Percentiles rank a stretch among this genome's conserved stretches.
Conservation (phyloP, 2,797 vertebrate species). For the Halcyon chelicuti region DNA sequence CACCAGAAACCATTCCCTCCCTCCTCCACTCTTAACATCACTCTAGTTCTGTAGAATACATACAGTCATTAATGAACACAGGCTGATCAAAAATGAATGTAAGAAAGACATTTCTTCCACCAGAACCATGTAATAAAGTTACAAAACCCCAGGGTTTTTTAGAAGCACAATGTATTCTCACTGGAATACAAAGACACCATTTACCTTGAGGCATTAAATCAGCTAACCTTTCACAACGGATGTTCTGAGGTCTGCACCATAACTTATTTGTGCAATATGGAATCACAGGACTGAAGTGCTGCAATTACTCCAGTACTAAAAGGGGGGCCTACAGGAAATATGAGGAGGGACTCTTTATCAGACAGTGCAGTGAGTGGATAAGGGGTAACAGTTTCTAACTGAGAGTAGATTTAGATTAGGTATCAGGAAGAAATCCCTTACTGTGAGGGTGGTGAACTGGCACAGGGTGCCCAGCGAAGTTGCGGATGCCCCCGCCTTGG, state of each 20-base stretch:
- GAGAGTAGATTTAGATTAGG: not conserved
- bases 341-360: not conserved
- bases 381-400: not conserved
- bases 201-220: not conserved
- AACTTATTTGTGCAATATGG: not conserved
- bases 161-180: not conserved
- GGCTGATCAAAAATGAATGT: not conserved
- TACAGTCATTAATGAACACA: not conserved
- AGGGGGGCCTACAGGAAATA: not conserved
- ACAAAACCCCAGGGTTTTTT: not conserved
- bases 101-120: not conserved
- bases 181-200: not conserved
- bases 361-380: not conserved
- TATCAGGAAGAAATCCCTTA: not conserved
- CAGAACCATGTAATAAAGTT: not conserved
- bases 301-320: not conserved
- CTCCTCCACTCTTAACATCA: not conserved
- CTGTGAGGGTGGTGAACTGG: not conserved
- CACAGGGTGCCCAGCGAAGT: not conserved
- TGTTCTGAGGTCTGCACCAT: not conserved
- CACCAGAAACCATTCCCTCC: not conserved
- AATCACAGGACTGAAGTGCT: not conserved
- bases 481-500: not conserved
- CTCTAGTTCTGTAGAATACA: not conserved
- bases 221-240: not conserved